Percentiles rank a stretch among this genome's conserved stretches.
Conservation (phyloP, 1,140 invertebrate genomes). For the Drosophila aff. region DNA sequence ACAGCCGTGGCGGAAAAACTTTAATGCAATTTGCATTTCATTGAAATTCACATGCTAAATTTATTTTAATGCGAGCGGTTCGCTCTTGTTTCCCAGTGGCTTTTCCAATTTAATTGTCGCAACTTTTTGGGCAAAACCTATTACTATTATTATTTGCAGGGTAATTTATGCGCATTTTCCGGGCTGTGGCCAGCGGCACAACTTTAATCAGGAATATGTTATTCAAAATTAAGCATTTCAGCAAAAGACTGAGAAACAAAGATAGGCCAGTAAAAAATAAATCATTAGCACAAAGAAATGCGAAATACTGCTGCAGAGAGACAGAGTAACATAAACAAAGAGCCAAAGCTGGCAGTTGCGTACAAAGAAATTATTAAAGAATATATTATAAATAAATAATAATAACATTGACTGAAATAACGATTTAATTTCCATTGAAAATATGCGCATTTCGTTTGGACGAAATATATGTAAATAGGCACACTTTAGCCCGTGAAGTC, state of each 20-base stretch:
- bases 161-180: conserved; percentile 42
- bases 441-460: conserved; percentile 1
- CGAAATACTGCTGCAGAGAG: neutral
- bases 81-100: conserved; percentile 16
- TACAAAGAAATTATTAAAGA: conserved; percentile 5
- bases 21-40: conserved; percentile 75
- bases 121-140: conserved; percentile 25
- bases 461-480: neutral
- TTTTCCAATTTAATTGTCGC: conserved; percentile 33
- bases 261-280: neutral
- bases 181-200: neutral
- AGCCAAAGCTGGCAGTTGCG: neutral
- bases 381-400: neutral
- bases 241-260: neutral
- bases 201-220: conserved; percentile 2
- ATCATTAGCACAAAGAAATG: conserved; percentile 8
- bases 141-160: conserved; percentile 25
- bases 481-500: neutral
- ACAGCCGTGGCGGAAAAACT: conserved; percentile 37
- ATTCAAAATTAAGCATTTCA: neutral
- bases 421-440: conserved; percentile 1
- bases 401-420: neutral
- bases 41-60: conserved; percentile 64
- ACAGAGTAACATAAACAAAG: conserved; percentile 6
- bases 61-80: conserved; percentile 44